Conservation (phyloP, 2,888 invertebrate species). For the Euzophera pinguis region DNA sequence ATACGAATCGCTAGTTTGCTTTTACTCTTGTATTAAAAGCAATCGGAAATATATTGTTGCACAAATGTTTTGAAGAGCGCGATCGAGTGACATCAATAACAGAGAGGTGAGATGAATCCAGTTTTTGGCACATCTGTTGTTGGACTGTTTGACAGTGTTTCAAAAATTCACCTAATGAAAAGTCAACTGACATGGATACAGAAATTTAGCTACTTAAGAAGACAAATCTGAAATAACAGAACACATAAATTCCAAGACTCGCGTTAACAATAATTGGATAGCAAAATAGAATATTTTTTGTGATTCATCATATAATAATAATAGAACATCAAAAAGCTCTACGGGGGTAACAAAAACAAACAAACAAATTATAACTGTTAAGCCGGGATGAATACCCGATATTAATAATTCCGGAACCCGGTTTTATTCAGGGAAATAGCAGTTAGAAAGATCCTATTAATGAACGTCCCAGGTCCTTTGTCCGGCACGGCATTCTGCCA, state of each 20-base stretch:
- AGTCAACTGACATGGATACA: too few species aligned
- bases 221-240: too few species aligned
- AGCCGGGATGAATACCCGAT: conserved; percentile 61
- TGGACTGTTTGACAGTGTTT: too few species aligned
- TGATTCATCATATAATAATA: neutral
- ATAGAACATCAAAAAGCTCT: neutral
- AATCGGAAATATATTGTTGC: neutral
- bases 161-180: too few species aligned
- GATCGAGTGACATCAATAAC: too few species aligned
- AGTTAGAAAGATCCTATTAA: conserved; percentile 79
- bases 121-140: too few species aligned
- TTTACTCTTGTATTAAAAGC: too few species aligned
- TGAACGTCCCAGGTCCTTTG: conserved; percentile 74
- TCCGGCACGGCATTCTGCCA: conserved; percentile 71
- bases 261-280: too few species aligned
- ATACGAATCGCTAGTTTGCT: neutral
- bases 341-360: conserved; percentile 28
- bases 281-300: neutral
- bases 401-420: conserved; percentile 69
- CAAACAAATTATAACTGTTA: conserved; percentile 69
- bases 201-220: too few species aligned
- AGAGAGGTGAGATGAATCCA: too few species aligned
- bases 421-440: conserved; percentile 76
- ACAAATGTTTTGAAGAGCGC: too few species aligned
- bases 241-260: too few species aligned